These are phyloP conservation scores for Plebejus anna DNA, from an alignment of 2,888 invertebrate genomes.

Conservation along the genomic window DNA sequence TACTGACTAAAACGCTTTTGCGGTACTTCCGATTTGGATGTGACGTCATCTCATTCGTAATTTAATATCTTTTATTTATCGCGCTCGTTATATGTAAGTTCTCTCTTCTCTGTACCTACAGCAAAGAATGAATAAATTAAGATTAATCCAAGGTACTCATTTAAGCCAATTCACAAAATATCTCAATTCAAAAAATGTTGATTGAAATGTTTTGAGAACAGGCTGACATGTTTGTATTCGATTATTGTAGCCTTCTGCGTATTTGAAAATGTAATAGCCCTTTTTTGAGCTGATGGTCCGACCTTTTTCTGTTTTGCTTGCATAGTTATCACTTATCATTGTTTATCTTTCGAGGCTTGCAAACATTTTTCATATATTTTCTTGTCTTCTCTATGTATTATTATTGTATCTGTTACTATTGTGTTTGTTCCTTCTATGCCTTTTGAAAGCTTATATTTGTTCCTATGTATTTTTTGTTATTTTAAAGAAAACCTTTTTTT, in stretches of 20 bases:
- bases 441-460: conserved; percentile 3
- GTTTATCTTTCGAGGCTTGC: not conserved
- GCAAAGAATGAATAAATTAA: no score
- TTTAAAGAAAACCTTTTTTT: no score
- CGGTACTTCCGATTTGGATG: no score
- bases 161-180: no score
- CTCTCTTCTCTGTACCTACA: no score
- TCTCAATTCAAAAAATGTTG: no score
- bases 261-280: not conserved
- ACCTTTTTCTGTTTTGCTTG: conserved; percentile 4
- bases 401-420: not conserved
- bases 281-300: not conserved
- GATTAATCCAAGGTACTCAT: no score
- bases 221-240: not conserved
- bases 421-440: not conserved
- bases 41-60: no score
- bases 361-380: conserved; percentile 5
- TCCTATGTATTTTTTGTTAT: not conserved
- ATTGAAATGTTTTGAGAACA: not conserved
- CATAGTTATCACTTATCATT: not conserved
- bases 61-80: no score
- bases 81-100: no score
- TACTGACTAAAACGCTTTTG: no score
- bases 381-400: not conserved
- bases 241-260: not conserved